Evolutionary conservation across 2,888 invertebrate genomes (phyloP).

Genomic region (Limulus polyphemus): DNA sequence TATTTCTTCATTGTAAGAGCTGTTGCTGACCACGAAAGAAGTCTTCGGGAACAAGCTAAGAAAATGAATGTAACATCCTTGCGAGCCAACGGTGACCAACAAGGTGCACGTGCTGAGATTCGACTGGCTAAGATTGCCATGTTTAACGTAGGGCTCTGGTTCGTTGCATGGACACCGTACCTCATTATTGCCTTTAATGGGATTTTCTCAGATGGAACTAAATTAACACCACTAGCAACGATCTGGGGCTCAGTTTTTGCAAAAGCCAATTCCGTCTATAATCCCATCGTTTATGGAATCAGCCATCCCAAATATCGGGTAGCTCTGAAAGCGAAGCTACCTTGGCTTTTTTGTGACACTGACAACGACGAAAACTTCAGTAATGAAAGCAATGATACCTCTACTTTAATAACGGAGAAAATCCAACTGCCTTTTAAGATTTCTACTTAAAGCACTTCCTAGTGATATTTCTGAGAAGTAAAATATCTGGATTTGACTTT

Average conservation of each 20-base stretch:
- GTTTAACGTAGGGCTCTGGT: conserved; percentile 78
- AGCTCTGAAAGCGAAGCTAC: conserved; percentile 61
- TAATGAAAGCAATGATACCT: too few species aligned
- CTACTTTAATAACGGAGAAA: too few species aligned
- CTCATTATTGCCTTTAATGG: conserved; percentile 43
- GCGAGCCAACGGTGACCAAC: conserved; percentile 19
- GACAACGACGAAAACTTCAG: conserved; percentile 3
- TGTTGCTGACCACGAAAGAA: conserved; percentile 35
- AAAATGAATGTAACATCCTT: conserved; percentile 26
- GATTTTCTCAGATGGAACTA: conserved; percentile 53
- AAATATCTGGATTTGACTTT: too few species aligned
- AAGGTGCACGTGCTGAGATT: conserved; percentile 23
- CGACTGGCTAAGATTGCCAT: conserved; percentile 53
- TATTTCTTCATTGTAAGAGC: conserved; percentile 79
- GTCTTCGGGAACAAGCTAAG: conserved; percentile 25
- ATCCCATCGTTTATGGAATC: conserved; percentile 80
- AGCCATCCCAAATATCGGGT: conserved; percentile 68
- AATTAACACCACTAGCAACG: conserved; percentile 64
- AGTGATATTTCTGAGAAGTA: too few species aligned
- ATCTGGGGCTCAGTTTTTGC: conserved; percentile 85
- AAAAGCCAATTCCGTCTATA: conserved; percentile 74
- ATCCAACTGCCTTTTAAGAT: too few species aligned
- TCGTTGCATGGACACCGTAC: conserved; percentile 69
- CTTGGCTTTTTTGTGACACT: conserved; percentile 50
- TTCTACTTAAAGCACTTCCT: too few species aligned